phyloP scores from a whole-genome alignment of 2,888 invertebrate genomes.

The Mermis nigrescens region DNA sequence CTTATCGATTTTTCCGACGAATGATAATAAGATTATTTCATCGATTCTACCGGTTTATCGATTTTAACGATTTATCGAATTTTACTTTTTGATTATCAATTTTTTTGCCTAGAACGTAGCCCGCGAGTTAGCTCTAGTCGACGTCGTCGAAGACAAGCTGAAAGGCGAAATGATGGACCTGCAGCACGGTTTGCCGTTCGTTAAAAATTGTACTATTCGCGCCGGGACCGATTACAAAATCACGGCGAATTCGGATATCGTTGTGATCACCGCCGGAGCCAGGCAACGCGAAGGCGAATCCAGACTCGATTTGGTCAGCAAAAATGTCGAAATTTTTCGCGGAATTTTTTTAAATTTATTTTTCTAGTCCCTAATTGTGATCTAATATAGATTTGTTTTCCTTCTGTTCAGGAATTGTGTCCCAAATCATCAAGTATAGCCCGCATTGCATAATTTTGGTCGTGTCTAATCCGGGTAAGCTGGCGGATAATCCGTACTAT shows the following conservation, averaged over 20 bases:
- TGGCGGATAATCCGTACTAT: no score
- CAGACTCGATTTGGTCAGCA: slow-evolving; percentile 64
- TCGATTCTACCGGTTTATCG: no score
- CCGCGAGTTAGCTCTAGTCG: slow-evolving; percentile 59
- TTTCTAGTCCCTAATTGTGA: not conserved
- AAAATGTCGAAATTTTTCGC: slow-evolving; percentile 67
- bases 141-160: slow-evolving; percentile 59
- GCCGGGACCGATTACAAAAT: slow-evolving; percentile 54
- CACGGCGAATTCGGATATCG: slow-evolving; percentile 54
- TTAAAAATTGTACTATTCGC: slow-evolving; percentile 56
- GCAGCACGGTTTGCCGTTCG: slow-evolving; percentile 66
- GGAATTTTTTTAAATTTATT: not conserved
- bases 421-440: slow-evolving; percentile 57
- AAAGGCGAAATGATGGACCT: slow-evolving; percentile 75
- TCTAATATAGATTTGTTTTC: slow-evolving; percentile 5
- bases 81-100: no score
- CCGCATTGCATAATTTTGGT: slow-evolving; percentile 65
- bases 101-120: slow-evolving; percentile 45
- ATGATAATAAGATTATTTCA: no score
- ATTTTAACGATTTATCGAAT: no score
- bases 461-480: slow-evolving; percentile 60
- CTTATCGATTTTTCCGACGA: no score
- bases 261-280: slow-evolving; percentile 74
- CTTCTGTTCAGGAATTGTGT: slow-evolving; percentile 49
- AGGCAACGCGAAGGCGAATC: slow-evolving; percentile 72